Evolutionary conservation across 2,113 vertebrate species (phyloP), one percentile per base, ranked within the genome.

Genomic region (Columba janthina): DNA sequence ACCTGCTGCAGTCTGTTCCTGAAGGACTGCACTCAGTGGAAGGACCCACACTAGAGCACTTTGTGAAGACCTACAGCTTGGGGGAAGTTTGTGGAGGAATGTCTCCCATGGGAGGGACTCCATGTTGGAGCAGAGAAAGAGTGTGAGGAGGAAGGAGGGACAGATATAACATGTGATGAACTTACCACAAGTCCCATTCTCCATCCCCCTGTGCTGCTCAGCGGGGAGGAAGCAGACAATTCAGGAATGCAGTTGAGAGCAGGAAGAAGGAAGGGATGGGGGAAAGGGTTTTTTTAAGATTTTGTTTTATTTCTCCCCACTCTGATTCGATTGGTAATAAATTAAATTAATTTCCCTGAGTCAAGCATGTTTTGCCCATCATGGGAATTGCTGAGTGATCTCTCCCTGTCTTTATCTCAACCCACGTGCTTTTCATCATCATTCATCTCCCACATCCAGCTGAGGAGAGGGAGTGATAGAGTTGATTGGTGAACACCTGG

Each of bases 381-480:
- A n/a, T 1, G 9, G 6, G 19, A 54, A 34, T 3, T 64, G 20
- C 1, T 74, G 24, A 44, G 32, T 15, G 44, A 12, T 50, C 17
- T 70, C 7, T 69, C 4, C 4, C 15, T 69, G 38, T 26, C 7
- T 4, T 75, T 44, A 34, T 34, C 40, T 40, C 0, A 1, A 36
- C 2, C 21, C 19, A 48, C 0, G 0, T 48, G 20, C 2, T 7
- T 56, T 50, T n/a, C 0, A 0, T 25, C 40, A 5, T 15, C 29
- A 66, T 91, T 93, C 57, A 6, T 86, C 13, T 71, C 29, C 10
- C 5, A 6, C 29, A n/a, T 44, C 15, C 34, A 34, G 8, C 9
- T 54, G 12, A 83, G 6, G 3, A 54, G 3, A 11, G 4, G 5
- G 15, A 81, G 50, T 15, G 6, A 31, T 20, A 31, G 12, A 80